Percentiles rank a stretch among this genome's conserved stretches.
Evolutionary conservation across 2,113 vertebrate genomes (phyloP).

Genomic region (Anas platyrhynchos): DNA sequence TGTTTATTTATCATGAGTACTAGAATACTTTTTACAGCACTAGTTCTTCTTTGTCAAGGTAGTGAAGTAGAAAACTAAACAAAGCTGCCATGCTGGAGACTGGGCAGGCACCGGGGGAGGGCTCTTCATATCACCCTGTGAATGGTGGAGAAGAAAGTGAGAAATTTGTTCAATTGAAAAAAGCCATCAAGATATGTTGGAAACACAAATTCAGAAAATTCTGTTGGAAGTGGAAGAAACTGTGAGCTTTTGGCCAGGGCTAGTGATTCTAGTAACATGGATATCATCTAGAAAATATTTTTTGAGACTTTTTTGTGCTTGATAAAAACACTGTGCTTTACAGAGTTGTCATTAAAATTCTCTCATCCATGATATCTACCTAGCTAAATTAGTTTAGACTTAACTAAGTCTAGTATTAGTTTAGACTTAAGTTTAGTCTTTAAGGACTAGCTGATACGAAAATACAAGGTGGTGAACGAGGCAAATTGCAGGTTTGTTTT

Average conservation of each 20-base stretch:
- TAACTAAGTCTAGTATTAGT: neutral
- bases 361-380: neutral
- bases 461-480: neutral
- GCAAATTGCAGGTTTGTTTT: neutral
- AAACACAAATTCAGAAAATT: neutral
- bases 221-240: neutral
- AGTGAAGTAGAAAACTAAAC: neutral
- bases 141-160: neutral
- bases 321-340: neutral
- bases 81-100: neutral
- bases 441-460: neutral
- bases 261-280: neutral
- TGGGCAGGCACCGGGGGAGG: neutral
- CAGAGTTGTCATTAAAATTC: neutral
- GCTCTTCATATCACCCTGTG: neutral
- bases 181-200: neutral
- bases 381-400: neutral
- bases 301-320: neutral
- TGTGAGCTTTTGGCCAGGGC: neutral
- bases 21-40: neutral
- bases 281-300: neutral
- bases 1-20: neutral
- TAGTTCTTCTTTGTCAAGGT: neutral
- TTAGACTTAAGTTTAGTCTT: neutral
- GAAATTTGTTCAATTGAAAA: neutral